These are phyloP conservation scores for Oscheius onirici DNA, from an alignment of 2,888 invertebrate species.

Conservation along the genomic window DNA sequence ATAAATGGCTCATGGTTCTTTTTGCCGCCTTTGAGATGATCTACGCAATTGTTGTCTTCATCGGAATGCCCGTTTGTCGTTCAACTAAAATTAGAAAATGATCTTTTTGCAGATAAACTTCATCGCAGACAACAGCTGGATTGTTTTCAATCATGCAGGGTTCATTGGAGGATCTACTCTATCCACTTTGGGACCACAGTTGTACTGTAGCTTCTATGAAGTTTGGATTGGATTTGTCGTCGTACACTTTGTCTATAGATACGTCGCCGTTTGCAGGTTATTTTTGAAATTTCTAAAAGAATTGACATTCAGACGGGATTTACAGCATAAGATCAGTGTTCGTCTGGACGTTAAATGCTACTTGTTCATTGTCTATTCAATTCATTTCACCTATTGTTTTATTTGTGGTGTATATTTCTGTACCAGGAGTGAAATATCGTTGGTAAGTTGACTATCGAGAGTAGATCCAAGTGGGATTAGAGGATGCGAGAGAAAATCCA, in stretches of 20 bases:
- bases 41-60: slow-evolving; percentile 1
- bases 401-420: not conserved
- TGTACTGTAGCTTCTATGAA: slow-evolving; percentile 13
- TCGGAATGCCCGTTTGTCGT: slow-evolving; percentile 2
- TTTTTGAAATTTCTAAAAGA: not conserved
- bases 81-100: not conserved
- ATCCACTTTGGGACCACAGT: not conserved
- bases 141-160: slow-evolving; percentile 5
- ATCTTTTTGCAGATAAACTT: not conserved
- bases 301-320: not conserved
- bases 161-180: not conserved
- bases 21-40: slow-evolving; percentile 4
- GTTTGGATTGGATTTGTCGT: slow-evolving; percentile 2
- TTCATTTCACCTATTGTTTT: not conserved
- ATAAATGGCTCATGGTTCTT: not conserved
- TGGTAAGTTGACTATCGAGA: not conserved
- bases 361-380: not conserved
- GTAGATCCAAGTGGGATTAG: not conserved
- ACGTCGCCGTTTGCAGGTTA: slow-evolving; percentile 1
- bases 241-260: slow-evolving; percentile 7
- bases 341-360: not conserved
- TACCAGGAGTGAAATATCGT: not conserved
- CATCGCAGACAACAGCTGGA: not conserved
- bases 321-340: not conserved
- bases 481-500: not conserved